Evolutionary conservation across 1,140 invertebrate species (phyloP).

Genomic region (Drosophila ananassae): DNA sequence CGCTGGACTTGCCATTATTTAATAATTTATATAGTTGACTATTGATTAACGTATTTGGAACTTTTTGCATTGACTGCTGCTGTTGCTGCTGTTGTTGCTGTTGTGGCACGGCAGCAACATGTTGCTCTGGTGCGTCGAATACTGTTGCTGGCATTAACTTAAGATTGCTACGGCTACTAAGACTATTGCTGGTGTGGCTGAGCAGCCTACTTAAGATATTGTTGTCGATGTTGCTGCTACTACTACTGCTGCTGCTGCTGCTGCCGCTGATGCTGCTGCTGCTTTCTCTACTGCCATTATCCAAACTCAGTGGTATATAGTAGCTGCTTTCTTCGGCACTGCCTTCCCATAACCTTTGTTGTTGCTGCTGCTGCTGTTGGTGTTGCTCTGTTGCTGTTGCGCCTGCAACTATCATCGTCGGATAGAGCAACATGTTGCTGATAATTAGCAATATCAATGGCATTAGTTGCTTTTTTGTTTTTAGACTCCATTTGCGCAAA

Average conservation of each 20-base stretch:
- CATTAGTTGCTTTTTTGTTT: slow-evolving; percentile 84
- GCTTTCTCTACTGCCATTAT: slow-evolving; percentile 69
- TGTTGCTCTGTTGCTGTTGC: slow-evolving; percentile 41
- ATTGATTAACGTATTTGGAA: slow-evolving; percentile 83
- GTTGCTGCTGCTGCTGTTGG: slow-evolving; percentile 41
- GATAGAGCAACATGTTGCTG: slow-evolving; percentile 76
- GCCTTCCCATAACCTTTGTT: slow-evolving; percentile 59
- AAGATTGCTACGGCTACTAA: slow-evolving; percentile 75
- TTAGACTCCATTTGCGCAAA: slow-evolving; percentile 85
- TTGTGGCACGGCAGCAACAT: slow-evolving; percentile 41
- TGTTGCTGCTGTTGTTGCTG: slow-evolving; percentile 32
- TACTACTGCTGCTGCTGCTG: slow-evolving; percentile 34
- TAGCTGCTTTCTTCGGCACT: slow-evolving; percentile 69
- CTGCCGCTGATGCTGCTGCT: slow-evolving; percentile 38
- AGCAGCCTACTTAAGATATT: slow-evolving; percentile 70
- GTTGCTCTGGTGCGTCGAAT: slow-evolving; percentile 58
- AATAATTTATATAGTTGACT: slow-evolving; percentile 83
- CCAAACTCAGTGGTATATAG: slow-evolving; percentile 67
- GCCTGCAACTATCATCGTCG: slow-evolving; percentile 62
- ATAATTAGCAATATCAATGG: slow-evolving; percentile 79
- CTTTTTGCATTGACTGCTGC: slow-evolving; percentile 70
- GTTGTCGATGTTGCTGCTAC: slow-evolving; percentile 55
- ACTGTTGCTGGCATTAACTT: slow-evolving; percentile 73
- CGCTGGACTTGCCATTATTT: slow-evolving; percentile 59
- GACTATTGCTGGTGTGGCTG: slow-evolving; percentile 70